phyloP scores from a whole-genome alignment of 2,797 vertebrate species.

The Astyanax mexicanus region DNA sequence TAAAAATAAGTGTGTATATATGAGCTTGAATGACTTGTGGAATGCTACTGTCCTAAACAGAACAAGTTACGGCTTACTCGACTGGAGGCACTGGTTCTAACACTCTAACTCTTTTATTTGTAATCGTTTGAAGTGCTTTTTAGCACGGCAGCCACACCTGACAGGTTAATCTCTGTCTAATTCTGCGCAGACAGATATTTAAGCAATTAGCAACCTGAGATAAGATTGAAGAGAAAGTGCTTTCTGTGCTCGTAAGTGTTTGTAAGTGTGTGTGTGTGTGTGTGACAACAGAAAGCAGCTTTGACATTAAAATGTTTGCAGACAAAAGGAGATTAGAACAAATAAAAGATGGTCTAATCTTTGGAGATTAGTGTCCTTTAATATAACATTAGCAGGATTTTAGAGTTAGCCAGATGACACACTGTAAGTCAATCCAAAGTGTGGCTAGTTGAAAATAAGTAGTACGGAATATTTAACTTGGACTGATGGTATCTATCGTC shows the following conservation, averaged over 20 bases:
- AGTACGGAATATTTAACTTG: no score
- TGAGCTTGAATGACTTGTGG: background rate
- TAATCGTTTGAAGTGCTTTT: conserved; percentile 41
- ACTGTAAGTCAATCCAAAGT: no score
- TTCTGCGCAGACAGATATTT: conserved; percentile 24
- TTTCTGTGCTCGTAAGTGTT: conserved; percentile 7
- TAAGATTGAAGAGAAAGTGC: background rate
- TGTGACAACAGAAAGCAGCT: background rate
- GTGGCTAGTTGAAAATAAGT: no score
- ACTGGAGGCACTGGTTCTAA: conserved; percentile 24
- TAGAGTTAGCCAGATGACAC: no score
- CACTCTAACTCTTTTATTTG: conserved; percentile 5
- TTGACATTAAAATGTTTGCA: conserved; percentile 3
- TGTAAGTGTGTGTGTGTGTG: conserved; percentile 4
- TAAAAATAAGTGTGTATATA: no score
- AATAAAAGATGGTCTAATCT: conserved; percentile 21
- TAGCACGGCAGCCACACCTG: conserved; percentile 20
- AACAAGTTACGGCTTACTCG: conserved; percentile 41
- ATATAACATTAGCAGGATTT: no score
- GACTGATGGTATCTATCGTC: no score
- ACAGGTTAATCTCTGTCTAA: conserved; percentile 27
- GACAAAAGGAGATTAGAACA: background rate
- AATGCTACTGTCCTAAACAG: conserved; percentile 36
- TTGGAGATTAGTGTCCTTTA: background rate
- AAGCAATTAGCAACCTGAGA: conserved; percentile 22